Base-by-base conservation (phyloP, 2,888 invertebrate species). In the Stenchaetothrips biformis region DNA sequence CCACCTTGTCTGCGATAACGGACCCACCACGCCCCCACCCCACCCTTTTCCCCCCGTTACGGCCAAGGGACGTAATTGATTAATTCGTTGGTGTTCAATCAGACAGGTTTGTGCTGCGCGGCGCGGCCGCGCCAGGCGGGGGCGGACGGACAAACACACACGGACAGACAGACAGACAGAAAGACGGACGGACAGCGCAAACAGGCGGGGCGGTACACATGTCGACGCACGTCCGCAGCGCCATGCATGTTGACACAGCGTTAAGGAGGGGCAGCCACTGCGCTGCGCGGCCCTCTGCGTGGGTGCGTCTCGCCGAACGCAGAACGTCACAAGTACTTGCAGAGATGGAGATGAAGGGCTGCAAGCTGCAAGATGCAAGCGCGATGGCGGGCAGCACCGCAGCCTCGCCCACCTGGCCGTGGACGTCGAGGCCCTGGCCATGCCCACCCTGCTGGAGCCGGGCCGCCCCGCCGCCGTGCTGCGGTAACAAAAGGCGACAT, bases 401-500 rank as follows among this genome's bases (percentile, higher is more conserved):
- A 4, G 37, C 37, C 37, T 37, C 37, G 37, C 4, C 37, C 4
- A 37, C 37, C 37, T 37, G 37, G 37, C 37, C 4, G 37, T 37
- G 37, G 37, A 37, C 37, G 37, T 37, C 37, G 37, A 37, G 37
- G 37, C 37, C 37, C 37, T 37, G 37, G 2, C 37, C 37, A 1
- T 4, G 37, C n/a, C n/a, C 37, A 37, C 37, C 37, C 37, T 37
- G 37, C 37, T 37, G 2, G 37, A 37, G 37, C 37, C 37, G 37
- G 37, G 37, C 37, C 37, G 37, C 37, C 37, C 2, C 37, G 1
- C 37, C 37, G 37, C 37, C 37, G 37, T 37, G 37, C 37, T 4
- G 67, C n/a, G 67, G n/a, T 67, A 21, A 67, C 67, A n/a, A 67
- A 67, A 21, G 67, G 67, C 21, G 67, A 67, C 67, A 67, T 21